Conservation (phyloP, 2,113 vertebrate genomes). For the Chamaetylas fuelleborni region DNA sequence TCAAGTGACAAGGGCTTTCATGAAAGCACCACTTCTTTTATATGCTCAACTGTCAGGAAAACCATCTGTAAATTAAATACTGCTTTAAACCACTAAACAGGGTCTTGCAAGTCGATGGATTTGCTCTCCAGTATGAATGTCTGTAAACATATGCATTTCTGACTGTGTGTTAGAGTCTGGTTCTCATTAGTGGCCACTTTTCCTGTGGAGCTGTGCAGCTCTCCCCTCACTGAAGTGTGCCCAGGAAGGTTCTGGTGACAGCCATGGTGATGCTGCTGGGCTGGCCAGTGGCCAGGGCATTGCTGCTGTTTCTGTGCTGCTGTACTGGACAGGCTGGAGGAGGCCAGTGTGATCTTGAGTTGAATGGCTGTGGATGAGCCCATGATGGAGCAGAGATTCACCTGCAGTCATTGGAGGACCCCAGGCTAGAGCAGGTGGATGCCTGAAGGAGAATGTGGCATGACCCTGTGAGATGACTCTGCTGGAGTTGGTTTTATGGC, state of each 20-base stretch:
- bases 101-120: not conserved
- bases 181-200: accelerated
- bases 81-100: not conserved
- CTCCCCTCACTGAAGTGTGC: no score
- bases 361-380: not conserved
- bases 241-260: not conserved
- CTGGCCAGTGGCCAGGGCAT: not conserved
- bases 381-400: not conserved
- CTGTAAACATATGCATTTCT: not conserved
- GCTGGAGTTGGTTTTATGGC: no score
- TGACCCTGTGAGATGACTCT: not conserved
- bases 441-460: not conserved
- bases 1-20: not conserved
- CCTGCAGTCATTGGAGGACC: not conserved
- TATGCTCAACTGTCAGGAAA: not conserved
- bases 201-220: not conserved
- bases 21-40: not conserved
- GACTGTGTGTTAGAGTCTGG: no score
- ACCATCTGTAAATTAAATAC: not conserved
- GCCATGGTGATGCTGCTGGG: not conserved
- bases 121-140: not conserved
- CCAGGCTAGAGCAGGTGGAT: not conserved
- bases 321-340: not conserved
- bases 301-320: not conserved
- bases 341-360: accelerated